Evolutionary conservation across 2,888 invertebrate species (phyloP).

Genomic region (Pammene aurita): DNA sequence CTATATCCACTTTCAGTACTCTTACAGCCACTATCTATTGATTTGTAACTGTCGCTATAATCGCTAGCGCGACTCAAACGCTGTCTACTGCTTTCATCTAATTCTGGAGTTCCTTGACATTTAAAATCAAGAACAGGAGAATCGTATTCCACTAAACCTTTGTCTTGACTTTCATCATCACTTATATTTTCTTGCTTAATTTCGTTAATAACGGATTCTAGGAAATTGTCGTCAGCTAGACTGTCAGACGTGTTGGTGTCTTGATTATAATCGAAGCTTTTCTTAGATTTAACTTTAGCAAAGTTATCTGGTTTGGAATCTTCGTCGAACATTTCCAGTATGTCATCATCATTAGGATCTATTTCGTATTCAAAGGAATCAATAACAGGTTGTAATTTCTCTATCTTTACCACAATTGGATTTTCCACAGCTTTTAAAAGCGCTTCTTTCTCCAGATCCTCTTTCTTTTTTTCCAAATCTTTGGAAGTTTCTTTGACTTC

Average conservation of each 20-base stretch:
- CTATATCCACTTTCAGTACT: constrained; percentile 61
- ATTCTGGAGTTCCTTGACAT: constrained; percentile 63
- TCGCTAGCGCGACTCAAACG: constrained; percentile 57
- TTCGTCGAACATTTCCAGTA: constrained; percentile 69
- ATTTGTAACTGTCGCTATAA: constrained; percentile 54
- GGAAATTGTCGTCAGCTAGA: constrained; percentile 69
- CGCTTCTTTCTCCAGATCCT: constrained; percentile 42
- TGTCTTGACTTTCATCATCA: constrained; percentile 69
- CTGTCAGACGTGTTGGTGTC: constrained; percentile 60
- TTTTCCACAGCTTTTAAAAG: constrained; percentile 40
- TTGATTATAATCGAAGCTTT: constrained; percentile 57
- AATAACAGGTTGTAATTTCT: constrained; percentile 70
- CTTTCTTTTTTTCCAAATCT: constrained; percentile 48
- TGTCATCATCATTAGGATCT: constrained; percentile 66
- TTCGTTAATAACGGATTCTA: constrained; percentile 77
- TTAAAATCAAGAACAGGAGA: constrained; percentile 60
- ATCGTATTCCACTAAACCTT: constrained; percentile 75
- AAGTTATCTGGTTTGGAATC: constrained; percentile 56
- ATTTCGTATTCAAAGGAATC: constrained; percentile 76
- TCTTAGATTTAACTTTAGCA: constrained; percentile 51
- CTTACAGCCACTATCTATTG: constrained; percentile 51
- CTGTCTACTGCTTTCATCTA: constrained; percentile 58
- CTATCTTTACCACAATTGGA: constrained; percentile 51
- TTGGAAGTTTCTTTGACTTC: constrained; percentile 53
- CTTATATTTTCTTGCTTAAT: constrained; percentile 71